These are phyloP conservation scores for Donacobius atricapilla DNA, from an alignment of 2,113 vertebrate genomes.

Conservation along the genomic window DNA sequence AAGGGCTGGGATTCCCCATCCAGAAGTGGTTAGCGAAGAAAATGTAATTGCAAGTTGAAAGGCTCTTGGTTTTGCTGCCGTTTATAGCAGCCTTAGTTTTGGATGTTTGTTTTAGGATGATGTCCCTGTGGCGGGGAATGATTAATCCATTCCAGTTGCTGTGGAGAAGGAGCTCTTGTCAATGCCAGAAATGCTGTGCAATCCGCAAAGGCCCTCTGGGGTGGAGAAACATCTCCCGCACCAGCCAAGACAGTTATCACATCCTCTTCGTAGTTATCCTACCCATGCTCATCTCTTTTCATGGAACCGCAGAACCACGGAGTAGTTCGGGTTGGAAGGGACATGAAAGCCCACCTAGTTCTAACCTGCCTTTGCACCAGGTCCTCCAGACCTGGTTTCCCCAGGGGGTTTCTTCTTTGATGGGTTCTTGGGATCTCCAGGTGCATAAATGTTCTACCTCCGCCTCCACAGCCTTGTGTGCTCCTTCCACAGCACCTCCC, in stretches of 20 bases:
- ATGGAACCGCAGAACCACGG: rapidly evolving
- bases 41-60: not conserved
- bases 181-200: not conserved
- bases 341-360: not conserved
- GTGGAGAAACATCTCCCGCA: not conserved
- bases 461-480: not conserved
- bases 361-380: not conserved
- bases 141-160: not conserved
- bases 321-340: not conserved
- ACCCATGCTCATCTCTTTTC: not conserved
- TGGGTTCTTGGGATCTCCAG: not conserved
- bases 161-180: not conserved
- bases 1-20: not conserved
- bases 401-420: not conserved
- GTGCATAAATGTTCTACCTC: not conserved
- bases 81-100: not conserved
- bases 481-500: not conserved
- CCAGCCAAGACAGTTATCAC: not conserved
- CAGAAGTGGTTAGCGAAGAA: not conserved
- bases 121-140: not conserved
- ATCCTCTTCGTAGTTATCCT: not conserved
- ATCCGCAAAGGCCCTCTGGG: not conserved
- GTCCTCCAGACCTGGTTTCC: not conserved
- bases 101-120: not conserved
- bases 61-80: not conserved